Evolutionary conservation across 2,888 invertebrate genomes (phyloP).

Genomic region (Pasiphila rectangulata): DNA sequence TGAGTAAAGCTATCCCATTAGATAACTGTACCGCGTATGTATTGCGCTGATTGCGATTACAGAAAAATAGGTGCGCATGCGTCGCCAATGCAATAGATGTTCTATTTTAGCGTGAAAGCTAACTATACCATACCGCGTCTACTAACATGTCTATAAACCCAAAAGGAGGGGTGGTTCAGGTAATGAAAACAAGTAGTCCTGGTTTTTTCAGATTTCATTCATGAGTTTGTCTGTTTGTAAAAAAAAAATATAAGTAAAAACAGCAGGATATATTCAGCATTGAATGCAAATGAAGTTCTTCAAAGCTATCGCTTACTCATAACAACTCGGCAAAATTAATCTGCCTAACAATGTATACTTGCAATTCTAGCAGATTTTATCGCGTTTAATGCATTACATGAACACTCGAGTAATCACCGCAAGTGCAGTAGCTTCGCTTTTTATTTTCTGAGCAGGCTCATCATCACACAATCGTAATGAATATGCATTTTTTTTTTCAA

Average conservation of each 20-base stretch:
- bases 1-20: constrained; percentile 39
- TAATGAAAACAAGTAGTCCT: too few species aligned
- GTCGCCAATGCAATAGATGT: constrained; percentile 36
- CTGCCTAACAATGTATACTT: constrained; percentile 16
- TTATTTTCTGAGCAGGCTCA: background rate
- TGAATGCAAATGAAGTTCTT: too few species aligned
- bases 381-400: constrained; percentile 15
- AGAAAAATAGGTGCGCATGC: constrained; percentile 48
- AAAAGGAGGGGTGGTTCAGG: too few species aligned
- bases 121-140: background rate
- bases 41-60: constrained; percentile 48
- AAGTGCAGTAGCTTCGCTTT: background rate
- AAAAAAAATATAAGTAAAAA: too few species aligned
- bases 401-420: constrained; percentile 3
- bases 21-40: constrained; percentile 52
- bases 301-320: constrained; percentile 7
- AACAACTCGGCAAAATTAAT: constrained; percentile 9
- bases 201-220: too few species aligned
- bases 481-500: constrained; percentile 2
- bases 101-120: constrained; percentile 1
- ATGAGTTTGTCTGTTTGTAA: too few species aligned
- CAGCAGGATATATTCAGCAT: too few species aligned
- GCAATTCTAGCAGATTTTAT: constrained; percentile 14
- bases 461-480: background rate
- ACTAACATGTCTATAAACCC: too few species aligned